Evolutionary conservation across 2,888 invertebrate genomes (phyloP).

Genomic region (Andrena fulva): DNA sequence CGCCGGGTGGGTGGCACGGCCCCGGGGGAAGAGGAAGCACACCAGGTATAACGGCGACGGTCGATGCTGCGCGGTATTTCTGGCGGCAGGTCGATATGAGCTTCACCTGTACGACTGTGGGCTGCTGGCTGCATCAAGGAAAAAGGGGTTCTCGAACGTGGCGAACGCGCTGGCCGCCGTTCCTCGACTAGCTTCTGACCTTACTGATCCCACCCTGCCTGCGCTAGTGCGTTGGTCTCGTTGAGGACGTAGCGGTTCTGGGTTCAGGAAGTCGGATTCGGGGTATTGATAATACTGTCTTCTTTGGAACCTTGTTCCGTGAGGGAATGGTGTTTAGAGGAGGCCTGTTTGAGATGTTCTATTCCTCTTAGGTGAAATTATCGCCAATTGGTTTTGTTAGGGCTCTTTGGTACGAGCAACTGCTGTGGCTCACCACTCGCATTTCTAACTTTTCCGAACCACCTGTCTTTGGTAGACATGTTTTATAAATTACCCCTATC

Average conservation of each 20-base stretch:
- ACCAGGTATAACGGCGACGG: constrained; percentile 80
- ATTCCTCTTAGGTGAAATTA: no score
- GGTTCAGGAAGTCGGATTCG: not conserved
- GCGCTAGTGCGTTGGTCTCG: not conserved
- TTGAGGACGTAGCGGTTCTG: not conserved
- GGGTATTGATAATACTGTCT: not conserved
- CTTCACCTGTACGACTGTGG: constrained; percentile 68
- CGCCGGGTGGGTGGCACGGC: constrained; percentile 36
- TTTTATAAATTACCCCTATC: no score
- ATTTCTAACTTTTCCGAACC: no score
- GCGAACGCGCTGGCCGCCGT: constrained; percentile 57
- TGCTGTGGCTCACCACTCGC: no score
- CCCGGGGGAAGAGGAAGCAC: constrained; percentile 62
- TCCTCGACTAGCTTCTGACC: constrained; percentile 58
- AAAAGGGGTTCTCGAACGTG: constrained; percentile 63
- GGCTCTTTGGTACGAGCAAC: no score
- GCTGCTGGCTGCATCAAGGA: constrained; percentile 52
- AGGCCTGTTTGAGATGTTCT: no score
- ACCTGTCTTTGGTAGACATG: no score
- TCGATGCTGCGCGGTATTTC: constrained; percentile 85
- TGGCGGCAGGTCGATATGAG: constrained; percentile 83
- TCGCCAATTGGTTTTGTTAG: no score
- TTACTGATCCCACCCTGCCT: not conserved
- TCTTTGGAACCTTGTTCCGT: no score
- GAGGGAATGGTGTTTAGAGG: no score